Conservation (phyloP, 2,888 invertebrate genomes). For the Fabriciana adippe region DNA sequence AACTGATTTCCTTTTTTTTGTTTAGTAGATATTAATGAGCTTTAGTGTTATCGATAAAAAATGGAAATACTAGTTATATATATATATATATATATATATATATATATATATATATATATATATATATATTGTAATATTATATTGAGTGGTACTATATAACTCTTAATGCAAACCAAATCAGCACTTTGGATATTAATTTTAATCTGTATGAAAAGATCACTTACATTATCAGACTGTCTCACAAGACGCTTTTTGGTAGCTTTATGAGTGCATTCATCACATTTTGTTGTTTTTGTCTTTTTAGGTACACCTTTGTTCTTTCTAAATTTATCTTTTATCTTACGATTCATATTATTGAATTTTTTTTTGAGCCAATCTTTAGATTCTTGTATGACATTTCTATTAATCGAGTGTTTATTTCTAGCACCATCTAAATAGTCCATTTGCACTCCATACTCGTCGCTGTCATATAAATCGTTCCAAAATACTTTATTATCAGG, state of each 20-base stretch:
- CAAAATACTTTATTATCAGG: constrained; percentile 55
- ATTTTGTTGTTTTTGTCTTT: constrained; percentile 6
- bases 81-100: no score
- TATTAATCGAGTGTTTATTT: constrained; percentile 48
- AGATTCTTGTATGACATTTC: constrained; percentile 54
- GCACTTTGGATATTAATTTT: neutral
- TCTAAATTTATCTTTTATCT: constrained; percentile 36
- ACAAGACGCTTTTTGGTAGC: constrained; percentile 8
- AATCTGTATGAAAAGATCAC: neutral
- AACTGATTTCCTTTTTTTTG: no score
- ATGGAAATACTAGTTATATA: no score
- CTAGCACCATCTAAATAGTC: constrained; percentile 51
- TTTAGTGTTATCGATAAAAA: no score
- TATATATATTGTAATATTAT: no score
- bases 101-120: no score
- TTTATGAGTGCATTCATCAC: neutral
- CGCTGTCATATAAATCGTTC: constrained; percentile 68
- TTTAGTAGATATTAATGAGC: no score
- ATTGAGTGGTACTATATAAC: no score
- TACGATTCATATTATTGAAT: constrained; percentile 52
- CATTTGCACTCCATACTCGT: constrained; percentile 63
- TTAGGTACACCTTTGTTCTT: constrained; percentile 27
- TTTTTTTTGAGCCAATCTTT: constrained; percentile 62
- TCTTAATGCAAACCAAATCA: no score
- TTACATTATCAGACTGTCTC: constrained; percentile 27